These are phyloP conservation scores for Lypha dubia DNA, from an alignment of 2,888 invertebrate genomes.

Conservation along the genomic window DNA sequence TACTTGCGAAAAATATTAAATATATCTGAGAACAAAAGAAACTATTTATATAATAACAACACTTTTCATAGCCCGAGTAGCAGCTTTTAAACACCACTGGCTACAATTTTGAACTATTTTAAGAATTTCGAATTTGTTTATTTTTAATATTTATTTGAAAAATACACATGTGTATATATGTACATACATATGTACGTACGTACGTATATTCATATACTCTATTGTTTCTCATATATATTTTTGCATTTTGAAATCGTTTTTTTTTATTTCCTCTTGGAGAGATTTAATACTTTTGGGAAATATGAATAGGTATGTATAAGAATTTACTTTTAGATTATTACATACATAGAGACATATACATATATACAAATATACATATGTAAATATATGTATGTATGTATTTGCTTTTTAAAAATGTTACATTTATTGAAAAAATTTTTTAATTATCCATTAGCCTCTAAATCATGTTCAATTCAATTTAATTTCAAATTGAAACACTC, in stretches of 20 bases:
- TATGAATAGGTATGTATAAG: background rate
- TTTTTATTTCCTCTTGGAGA: background rate
- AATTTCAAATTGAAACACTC: slow-evolving; percentile 10
- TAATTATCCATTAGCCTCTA: slow-evolving; percentile 6
- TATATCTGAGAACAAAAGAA: too few species aligned
- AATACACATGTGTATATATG: too few species aligned
- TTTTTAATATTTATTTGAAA: background rate
- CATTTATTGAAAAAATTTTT: background rate
- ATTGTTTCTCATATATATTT: background rate
- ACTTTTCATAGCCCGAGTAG: background rate
- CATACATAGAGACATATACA: background rate
- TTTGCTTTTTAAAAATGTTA: background rate
- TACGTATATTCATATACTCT: background rate
- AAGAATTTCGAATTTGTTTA: slow-evolving; percentile 1
- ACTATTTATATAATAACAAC: too few species aligned
- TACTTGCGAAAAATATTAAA: too few species aligned
- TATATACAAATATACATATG: background rate
- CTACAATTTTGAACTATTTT: slow-evolving; percentile 1
- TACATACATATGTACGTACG: too few species aligned
- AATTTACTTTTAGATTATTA: background rate
- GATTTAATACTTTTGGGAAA: background rate
- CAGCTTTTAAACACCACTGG: background rate
- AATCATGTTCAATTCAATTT: slow-evolving; percentile 53
- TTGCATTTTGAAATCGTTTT: background rate
- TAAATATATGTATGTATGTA: background rate